These are phyloP conservation scores for Gryon sp. DNA, from an alignment of 1,140 invertebrate species.

Conservation along the genomic window DNA sequence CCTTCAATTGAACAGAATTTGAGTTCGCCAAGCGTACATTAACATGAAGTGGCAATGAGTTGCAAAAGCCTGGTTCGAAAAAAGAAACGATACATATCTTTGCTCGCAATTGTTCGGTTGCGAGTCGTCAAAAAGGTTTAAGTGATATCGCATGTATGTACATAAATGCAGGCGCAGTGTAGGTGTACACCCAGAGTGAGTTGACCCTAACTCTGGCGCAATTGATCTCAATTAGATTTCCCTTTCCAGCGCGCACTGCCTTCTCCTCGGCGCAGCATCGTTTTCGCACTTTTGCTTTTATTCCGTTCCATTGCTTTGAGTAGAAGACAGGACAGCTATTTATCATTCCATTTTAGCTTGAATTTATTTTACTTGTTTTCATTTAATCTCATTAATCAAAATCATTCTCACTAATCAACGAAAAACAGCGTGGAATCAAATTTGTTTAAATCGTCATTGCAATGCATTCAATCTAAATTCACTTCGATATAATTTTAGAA, in stretches of 20 bases:
- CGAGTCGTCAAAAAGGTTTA: conserved; percentile 38
- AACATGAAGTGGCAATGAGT: no score
- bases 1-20: no score
- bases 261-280: conserved; percentile 29
- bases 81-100: conserved; percentile 19
- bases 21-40: no score
- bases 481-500: no score
- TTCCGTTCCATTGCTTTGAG: conserved; percentile 47
- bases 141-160: conserved; percentile 43
- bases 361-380: conserved; percentile 52
- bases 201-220: conserved; percentile 66
- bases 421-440: no score
- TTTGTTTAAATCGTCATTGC: background rate
- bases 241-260: conserved; percentile 49
- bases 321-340: conserved; percentile 49
- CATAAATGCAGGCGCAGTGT: conserved; percentile 41
- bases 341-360: conserved; percentile 42
- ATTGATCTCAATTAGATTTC: conserved; percentile 68
- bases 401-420: background rate
- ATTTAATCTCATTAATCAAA: conserved; percentile 43
- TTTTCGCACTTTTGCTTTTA: conserved; percentile 55
- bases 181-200: conserved; percentile 56
- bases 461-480: no score
- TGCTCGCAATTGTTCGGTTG: conserved; percentile 34
- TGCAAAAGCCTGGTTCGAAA: background rate